phyloP scores from a whole-genome alignment of 2,888 invertebrate genomes.

The Sinohyriopsis cumingii region DNA sequence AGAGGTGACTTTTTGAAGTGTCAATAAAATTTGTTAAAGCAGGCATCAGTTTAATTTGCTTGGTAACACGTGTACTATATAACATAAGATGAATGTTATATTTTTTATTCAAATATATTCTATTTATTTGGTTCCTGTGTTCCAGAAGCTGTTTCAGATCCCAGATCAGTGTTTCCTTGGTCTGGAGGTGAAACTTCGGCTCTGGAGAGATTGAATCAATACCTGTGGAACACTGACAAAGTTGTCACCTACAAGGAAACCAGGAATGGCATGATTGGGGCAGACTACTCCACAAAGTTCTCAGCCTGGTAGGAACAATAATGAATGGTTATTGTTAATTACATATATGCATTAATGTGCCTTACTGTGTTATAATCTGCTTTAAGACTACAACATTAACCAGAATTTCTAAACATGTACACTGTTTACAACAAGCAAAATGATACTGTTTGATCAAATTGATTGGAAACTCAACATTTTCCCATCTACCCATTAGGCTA shows the following conservation, averaged over 20 bases:
- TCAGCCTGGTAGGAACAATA: slow-evolving; percentile 55
- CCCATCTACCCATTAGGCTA: no score
- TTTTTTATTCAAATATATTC: no score
- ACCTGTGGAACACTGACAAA: slow-evolving; percentile 61
- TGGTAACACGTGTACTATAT: not conserved
- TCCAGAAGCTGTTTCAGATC: slow-evolving; percentile 34
- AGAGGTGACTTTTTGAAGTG: no score
- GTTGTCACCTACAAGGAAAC: slow-evolving; percentile 64
- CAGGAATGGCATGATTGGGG: slow-evolving; percentile 63
- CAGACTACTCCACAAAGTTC: slow-evolving; percentile 68
- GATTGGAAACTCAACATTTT: no score
- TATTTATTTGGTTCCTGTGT: not conserved
- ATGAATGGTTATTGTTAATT: no score
- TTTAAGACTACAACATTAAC: no score
- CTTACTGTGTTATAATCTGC: no score
- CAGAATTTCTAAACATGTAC: not conserved
- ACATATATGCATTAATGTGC: no score
- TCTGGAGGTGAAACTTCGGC: slow-evolving; percentile 62
- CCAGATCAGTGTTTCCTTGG: slow-evolving; percentile 55
- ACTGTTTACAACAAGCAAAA: not conserved
- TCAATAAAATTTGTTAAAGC: no score
- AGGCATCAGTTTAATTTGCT: no score
- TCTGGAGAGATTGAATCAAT: slow-evolving; percentile 54
- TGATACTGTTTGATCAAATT: not conserved
- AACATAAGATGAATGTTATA: not conserved